Evolutionary conservation across 2,888 invertebrate genomes (phyloP).

Genomic region (Caenorhabditis plicata): DNA sequence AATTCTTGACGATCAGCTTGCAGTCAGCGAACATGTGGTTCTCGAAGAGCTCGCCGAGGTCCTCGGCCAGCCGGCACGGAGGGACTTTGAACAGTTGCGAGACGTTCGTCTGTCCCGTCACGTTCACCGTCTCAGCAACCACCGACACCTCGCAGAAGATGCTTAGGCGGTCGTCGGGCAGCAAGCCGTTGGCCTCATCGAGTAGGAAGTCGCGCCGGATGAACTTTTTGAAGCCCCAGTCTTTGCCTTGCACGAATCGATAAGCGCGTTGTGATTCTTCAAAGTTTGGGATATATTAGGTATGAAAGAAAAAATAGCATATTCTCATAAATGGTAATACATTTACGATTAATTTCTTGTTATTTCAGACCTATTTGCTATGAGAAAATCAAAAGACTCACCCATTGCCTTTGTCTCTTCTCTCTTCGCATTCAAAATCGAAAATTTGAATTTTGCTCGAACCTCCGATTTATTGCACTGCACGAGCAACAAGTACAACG

Average conservation of each 20-base stretch:
- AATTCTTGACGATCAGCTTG: constrained; percentile 78
- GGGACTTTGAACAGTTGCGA: constrained; percentile 68
- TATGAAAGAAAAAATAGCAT: no score
- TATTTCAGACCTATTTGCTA: no score
- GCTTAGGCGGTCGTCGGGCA: constrained; percentile 97
- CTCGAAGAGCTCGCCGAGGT: constrained; percentile 91
- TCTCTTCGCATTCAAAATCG: constrained; percentile 98
- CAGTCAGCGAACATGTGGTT: constrained; percentile 97
- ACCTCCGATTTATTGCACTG: constrained; percentile 99
- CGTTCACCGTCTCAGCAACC: constrained; percentile 97
- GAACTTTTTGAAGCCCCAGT: constrained; percentile 99
- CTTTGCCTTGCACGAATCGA: constrained; percentile 99
- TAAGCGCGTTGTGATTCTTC: constrained; percentile 85
- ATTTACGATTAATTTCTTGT: no score
- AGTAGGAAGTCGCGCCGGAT: constrained; percentile 96
- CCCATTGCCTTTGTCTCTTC: constrained; percentile 99
- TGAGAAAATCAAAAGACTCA: no score
- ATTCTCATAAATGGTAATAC: no score
- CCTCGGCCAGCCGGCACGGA: constrained; percentile 79
- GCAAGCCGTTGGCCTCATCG: constrained; percentile 95
- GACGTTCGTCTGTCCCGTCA: constrained; percentile 82
- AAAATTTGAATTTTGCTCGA: constrained; percentile 99
- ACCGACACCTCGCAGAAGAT: constrained; percentile 91
- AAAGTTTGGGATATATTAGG: constrained; percentile 69
- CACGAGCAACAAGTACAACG: constrained; percentile 94